These are phyloP conservation scores for Malthinus flaveolus DNA, from an alignment of 2,888 invertebrate species.

Conservation along the genomic window DNA sequence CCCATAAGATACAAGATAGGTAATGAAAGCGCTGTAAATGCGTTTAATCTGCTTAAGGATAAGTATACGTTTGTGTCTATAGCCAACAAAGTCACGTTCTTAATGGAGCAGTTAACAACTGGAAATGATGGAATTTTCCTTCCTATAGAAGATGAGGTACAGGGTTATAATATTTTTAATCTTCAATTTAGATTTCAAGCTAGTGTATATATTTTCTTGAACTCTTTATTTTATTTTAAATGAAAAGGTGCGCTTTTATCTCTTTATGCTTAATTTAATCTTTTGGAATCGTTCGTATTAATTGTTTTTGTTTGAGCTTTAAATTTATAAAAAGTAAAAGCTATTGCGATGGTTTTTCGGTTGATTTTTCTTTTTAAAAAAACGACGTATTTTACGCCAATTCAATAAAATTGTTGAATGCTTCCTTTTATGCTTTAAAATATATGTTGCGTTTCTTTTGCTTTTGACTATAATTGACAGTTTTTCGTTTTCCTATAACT, in stretches of 20 bases:
- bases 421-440: too few relatives aligned
- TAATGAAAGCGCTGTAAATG: slow-evolving; percentile 3
- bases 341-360: too few relatives aligned
- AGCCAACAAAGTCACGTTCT: slow-evolving; percentile 26
- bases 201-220: slow-evolving; percentile 5
- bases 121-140: slow-evolving; percentile 26
- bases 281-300: not conserved
- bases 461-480: too few relatives aligned
- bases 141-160: slow-evolving; percentile 31
- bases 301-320: slow-evolving; percentile 1
- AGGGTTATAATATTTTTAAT: slow-evolving; percentile 26
- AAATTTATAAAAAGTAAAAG: not conserved
- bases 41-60: slow-evolving; percentile 5
- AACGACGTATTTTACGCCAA: not conserved
- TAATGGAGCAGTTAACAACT: slow-evolving; percentile 24
- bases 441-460: too few relatives aligned
- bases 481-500: too few relatives aligned
- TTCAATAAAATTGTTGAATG: not conserved
- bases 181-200: slow-evolving; percentile 15
- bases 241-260: slow-evolving; percentile 1
- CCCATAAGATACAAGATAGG: not conserved
- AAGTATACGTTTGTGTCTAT: slow-evolving; percentile 16
- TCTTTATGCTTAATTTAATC: not conserved
- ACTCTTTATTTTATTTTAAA: not conserved
- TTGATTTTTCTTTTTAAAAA: not conserved